Evolutionary conservation across 2,888 invertebrate genomes (phyloP), one percentile per base, ranked within the genome.

Genomic region (Dicyrtomina minuta): DNA sequence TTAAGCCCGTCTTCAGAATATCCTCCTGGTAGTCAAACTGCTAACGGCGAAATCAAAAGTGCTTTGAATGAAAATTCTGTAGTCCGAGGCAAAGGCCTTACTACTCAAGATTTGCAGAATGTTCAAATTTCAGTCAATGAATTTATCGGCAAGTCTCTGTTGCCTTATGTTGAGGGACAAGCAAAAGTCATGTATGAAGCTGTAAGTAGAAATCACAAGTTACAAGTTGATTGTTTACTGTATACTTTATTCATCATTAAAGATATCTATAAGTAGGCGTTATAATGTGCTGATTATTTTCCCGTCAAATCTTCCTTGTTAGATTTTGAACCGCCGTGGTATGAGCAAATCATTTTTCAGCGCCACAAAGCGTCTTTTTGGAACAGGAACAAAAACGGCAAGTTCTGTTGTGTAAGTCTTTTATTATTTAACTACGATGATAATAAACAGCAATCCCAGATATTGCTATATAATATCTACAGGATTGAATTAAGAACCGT

Each of bases 321-420:
- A 88, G 87, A 88, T 90, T 66, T 80, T 82, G 15, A 83, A 83
- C 24, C 79, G 84, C 20, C 96, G 96, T 82, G 95, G 96, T 6
- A 90, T 97, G 2, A 93, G 96, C 80, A 88, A 94, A 80, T 95
- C 96, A 0, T 84, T 98, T 73, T 87, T 98, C 74, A 95, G 92
- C 81, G 96, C 95, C 20, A 96, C 97, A 1, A 96, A 95, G 83
- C 87, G 96, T 78, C 95, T 95, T 92, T 96, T 97, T 83, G 91
- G 92, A 10, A 86, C 87, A 46, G 44, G 72, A 17, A 68, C 66
- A 15, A 74, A 74, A 68, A 66, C 70, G 24, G 66, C 74, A 41
- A 72, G 72, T 81, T 89, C 91, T 78, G 90, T 94, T 58, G 91
- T 93, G 93, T 93, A 86, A 84, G 89, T 85, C 56, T 17, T 66